A percentile compares a stretch with the other conserved stretches of the same genome.
Conservation (phyloP, 2,113 vertebrate species). For the Sphaerodactylus townsendi region DNA sequence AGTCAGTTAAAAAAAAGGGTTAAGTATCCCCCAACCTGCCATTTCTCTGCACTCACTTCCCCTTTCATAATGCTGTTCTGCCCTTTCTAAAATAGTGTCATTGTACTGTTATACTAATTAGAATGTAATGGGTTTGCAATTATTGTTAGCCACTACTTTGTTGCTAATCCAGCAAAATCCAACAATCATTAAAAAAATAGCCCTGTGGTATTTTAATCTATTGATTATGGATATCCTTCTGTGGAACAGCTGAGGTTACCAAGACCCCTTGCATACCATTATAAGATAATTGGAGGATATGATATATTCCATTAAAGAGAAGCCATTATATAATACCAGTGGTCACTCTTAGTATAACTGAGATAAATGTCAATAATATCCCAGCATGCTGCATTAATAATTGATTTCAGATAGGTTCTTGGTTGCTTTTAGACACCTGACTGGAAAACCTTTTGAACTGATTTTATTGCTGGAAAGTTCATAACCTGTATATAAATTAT, state of each 20-base stretch:
- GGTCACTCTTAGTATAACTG: neutral
- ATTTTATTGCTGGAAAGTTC: neutral
- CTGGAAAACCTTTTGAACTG: neutral
- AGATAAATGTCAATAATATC: no score
- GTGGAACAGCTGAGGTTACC: neutral
- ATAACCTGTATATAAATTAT: neutral
- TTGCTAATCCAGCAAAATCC: neutral
- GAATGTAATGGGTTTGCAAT: neutral
- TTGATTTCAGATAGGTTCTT: no score
- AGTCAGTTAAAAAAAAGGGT: neutral
- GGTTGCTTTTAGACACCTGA: neutral
- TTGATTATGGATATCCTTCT: no score
- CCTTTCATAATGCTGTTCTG: no score
- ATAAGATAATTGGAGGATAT: neutral
- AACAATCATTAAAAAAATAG: neutral
- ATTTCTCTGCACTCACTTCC: neutral
- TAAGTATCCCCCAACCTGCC: neutral
- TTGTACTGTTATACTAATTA: neutral
- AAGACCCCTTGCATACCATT: neutral
- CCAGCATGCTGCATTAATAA: no score
- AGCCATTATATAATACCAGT: no score
- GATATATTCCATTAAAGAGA: no score
- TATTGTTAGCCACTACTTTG: neutral
- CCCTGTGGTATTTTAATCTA: neutral
- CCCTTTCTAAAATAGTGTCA: neutral